Conservation (phyloP, 1,140 invertebrate genomes). For the Mesaphorura yosii region DNA sequence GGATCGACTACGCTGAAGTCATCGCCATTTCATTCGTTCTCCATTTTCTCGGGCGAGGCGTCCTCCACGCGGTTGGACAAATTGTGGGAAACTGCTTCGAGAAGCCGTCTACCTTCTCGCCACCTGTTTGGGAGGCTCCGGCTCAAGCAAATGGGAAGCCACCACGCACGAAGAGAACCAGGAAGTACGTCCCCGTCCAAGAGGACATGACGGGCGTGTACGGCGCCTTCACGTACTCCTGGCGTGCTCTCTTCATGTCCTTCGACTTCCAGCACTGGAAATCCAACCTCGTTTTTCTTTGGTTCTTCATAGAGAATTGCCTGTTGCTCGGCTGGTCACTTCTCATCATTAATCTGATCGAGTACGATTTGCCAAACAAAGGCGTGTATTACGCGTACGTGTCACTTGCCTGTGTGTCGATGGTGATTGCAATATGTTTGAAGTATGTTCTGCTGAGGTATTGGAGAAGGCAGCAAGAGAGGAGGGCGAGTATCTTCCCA, state of each 20-base stretch:
- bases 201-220: slow-evolving; percentile 1
- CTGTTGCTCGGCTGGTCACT: neutral
- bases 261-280: slow-evolving; percentile 3
- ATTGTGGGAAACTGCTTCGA: slow-evolving; percentile 1
- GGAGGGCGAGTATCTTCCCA: too few species aligned
- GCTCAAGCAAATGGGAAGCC: too few species aligned
- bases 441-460: too few species aligned
- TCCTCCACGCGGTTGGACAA: neutral
- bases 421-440: too few species aligned
- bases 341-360: neutral
- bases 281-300: neutral
- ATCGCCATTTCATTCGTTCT: neutral
- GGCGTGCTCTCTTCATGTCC: slow-evolving; percentile 2
- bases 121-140: too few species aligned
- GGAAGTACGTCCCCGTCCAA: neutral
- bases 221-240: slow-evolving; percentile 6
- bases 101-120: too few species aligned
- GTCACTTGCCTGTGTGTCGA: too few species aligned
- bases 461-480: too few species aligned
- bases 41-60: neutral
- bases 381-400: too few species aligned
- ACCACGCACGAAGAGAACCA: neutral
- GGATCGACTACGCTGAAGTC: neutral
- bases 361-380: neutral
- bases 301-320: slow-evolving; percentile 8